Evolutionary conservation across 1,140 invertebrate species (phyloP).

Genomic region (Zaprionus ornatus): DNA sequence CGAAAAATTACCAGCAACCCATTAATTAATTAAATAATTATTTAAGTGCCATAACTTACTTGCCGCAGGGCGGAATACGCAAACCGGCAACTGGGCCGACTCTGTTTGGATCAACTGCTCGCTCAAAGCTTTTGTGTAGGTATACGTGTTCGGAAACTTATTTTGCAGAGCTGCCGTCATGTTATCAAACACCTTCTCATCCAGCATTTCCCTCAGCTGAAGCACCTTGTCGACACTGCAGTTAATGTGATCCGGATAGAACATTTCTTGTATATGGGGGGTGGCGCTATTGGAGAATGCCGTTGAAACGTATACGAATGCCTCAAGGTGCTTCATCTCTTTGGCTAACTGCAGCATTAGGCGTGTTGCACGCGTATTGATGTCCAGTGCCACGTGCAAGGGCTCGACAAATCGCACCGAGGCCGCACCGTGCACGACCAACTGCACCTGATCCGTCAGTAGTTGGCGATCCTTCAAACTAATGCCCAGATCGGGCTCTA

Average conservation of each 20-base stretch:
- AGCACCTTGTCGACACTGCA: slow-evolving; percentile 88
- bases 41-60: slow-evolving; percentile 85
- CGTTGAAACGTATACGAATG: slow-evolving; percentile 89
- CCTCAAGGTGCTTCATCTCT: slow-evolving; percentile 88
- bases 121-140: slow-evolving; percentile 91
- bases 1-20: slow-evolving; percentile 86
- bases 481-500: slow-evolving; percentile 88
- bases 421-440: slow-evolving; percentile 94
- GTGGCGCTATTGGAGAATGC: slow-evolving; percentile 89
- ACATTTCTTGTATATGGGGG: slow-evolving; percentile 87
- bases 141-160: slow-evolving; percentile 92
- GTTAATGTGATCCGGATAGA: slow-evolving; percentile 86
- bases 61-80: slow-evolving; percentile 89
- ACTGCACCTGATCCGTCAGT: slow-evolving; percentile 84
- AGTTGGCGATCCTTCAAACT: slow-evolving; percentile 85
- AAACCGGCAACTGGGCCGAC: slow-evolving; percentile 88
- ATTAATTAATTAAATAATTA: too few species aligned
- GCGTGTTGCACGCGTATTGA: slow-evolving; percentile 87
- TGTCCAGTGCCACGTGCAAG: slow-evolving; percentile 86
- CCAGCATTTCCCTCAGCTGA: slow-evolving; percentile 83
- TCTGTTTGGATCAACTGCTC: slow-evolving; percentile 89
- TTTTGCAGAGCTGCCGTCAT: slow-evolving; percentile 88
- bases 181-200: slow-evolving; percentile 86
- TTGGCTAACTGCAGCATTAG: slow-evolving; percentile 85
- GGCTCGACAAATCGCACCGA: slow-evolving; percentile 93